These are phyloP conservation scores for Megalopta genalis DNA, from an alignment of 1,140 invertebrate species.

Conservation along the genomic window DNA sequence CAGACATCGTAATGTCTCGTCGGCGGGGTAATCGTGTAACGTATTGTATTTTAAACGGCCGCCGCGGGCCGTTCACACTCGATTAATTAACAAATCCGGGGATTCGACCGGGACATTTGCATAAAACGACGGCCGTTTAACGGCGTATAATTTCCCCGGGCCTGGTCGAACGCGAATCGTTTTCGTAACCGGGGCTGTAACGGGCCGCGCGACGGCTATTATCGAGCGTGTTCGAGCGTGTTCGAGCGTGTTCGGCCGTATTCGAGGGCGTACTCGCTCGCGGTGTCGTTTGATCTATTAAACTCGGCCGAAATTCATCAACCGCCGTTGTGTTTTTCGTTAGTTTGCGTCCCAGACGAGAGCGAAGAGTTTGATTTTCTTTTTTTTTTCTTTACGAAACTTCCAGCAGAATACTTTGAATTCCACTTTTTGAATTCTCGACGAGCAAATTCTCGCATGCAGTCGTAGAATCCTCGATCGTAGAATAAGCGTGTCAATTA, in stretches of 20 bases:
- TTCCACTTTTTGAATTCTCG: too few species aligned
- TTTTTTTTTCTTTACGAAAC: too few species aligned
- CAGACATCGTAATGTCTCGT: neutral
- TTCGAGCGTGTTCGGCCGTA: neutral
- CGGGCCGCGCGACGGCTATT: conserved; percentile 3
- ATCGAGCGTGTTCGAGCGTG: neutral
- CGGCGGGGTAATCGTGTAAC: neutral
- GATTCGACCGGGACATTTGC: neutral
- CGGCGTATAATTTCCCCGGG: neutral
- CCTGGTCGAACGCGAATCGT: neutral
- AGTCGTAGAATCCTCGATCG: too few species aligned
- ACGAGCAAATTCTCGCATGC: too few species aligned
- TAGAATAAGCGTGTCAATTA: too few species aligned
- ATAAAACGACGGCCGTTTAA: conserved; percentile 32
- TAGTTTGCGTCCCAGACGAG: too few species aligned
- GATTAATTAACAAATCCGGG: conserved; percentile 39
- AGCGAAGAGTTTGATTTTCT: too few species aligned
- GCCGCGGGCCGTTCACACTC: neutral
- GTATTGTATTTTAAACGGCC: neutral
- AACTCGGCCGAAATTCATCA: neutral
- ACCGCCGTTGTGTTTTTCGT: too few species aligned
- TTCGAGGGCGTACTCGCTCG: neutral
- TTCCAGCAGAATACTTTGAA: too few species aligned
- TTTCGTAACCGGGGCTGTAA: neutral
- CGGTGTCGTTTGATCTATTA: conserved; percentile 24